These are phyloP conservation scores for Thaumetopoea pityocampa DNA, from an alignment of 1,140 invertebrate genomes.

Conservation along the genomic window DNA sequence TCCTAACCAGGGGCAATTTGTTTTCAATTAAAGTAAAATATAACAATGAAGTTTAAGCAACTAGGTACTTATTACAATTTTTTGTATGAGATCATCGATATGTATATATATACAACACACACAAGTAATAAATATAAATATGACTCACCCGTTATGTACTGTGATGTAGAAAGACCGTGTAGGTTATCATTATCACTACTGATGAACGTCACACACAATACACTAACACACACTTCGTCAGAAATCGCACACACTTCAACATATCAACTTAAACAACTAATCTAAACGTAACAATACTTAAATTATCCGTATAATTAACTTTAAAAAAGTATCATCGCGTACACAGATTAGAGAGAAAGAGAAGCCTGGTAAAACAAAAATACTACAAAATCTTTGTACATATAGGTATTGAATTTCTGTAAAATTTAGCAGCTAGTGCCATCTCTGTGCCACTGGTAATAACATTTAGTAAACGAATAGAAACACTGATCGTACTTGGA, in stretches of 20 bases:
- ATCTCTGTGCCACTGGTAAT: conserved; percentile 34
- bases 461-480: conserved; percentile 14
- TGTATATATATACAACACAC: conserved; percentile 44
- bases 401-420: conserved; percentile 58
- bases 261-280: conserved; percentile 19
- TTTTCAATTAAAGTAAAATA: conserved; percentile 23
- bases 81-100: conserved; percentile 74
- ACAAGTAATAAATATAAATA: conserved; percentile 73
- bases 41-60: conserved; percentile 42
- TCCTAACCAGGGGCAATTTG: no score
- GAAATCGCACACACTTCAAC: conserved; percentile 39
- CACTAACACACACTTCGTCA: conserved; percentile 40
- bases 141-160: conserved; percentile 70
- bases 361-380: conserved; percentile 35
- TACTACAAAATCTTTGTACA: conserved; percentile 13
- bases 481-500: conserved; percentile 11
- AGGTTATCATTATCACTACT: conserved; percentile 69
- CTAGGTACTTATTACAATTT: conserved; percentile 49
- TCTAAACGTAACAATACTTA: conserved; percentile 10
- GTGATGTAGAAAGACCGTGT: conserved; percentile 62
- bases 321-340: conserved; percentile 10
- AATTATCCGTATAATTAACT: conserved; percentile 11
- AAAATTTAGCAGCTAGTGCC: conserved; percentile 46
- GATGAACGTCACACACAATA: conserved; percentile 44
- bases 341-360: conserved; percentile 26